Evolutionary conservation across 30 jellyfish, hydroid and myxozoan genomes (phyloP), one percentile per base, ranked within the genome.

Genomic region (Pelagia noctiluca): DNA sequence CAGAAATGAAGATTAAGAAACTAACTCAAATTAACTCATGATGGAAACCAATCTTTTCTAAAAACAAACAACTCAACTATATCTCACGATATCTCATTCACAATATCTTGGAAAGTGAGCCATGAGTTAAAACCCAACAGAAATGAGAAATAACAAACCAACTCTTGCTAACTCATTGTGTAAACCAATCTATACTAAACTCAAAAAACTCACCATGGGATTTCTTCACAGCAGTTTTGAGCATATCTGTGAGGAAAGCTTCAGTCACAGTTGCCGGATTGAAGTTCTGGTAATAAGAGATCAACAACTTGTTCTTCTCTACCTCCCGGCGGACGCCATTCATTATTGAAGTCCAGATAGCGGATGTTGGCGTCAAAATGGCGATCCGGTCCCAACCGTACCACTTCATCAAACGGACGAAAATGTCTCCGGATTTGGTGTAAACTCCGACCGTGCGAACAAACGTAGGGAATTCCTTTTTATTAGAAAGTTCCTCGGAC

Each of bases 371-470:
- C 1, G 97, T 82, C 34, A 90, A 25, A 37, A 90, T 90, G 30
- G 96, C 97, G n/a, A 90, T 70, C 19, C 88, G 91, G 36, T 83
- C 77, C 97, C 97, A 90, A 0, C 61, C 48, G 62, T 83, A 84
- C 71, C 61, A 60, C 35, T 82, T 53, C 96, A 90, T 82, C 88
- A 90, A 69, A 2, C 85, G 72, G 13, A 90, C 97, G 31, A 90
- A 65, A 12, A 90, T 84, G 7, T 54, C 46, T 34, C 97, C 97
- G 13, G 97, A 90, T 60, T 90, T 84, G 35, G 79, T 76, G 84
- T 90, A 90, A 24, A 76, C 89, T 35, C 97, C 97, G 32, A 90
- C 96, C 26, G 97, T 90, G 49, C 97, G 91, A 29, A 86, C 97
- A 50, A 90, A 90, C 23, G 91, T 84, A 0, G 97, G 95, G 32